Base-by-base conservation (phyloP, 2,888 invertebrate species). In the Eilema sororculum region DNA sequence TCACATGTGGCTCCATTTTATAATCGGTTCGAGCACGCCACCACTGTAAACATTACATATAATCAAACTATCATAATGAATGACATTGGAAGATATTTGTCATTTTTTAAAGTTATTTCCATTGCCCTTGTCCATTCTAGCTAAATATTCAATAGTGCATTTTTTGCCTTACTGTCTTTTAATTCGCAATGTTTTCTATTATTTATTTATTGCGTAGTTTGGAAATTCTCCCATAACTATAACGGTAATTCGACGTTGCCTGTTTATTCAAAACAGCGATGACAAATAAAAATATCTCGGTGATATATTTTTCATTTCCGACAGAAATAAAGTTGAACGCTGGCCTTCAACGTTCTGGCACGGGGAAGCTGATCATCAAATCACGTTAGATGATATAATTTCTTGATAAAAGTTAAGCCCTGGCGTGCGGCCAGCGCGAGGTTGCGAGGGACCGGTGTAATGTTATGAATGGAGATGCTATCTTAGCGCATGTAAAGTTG, bases 381-480 rank as follows among this genome's bases (percentile, higher is more conserved):
- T 33, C 28, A 10, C 30, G 37, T 62, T 46, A 63, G 57, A 24
- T 58, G n/a, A 28, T 41, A 46, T 64, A 41, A 68, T 57, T 57
- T 41, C 41, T 41, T 63, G n/a, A 41, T 57, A 62, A 62, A 68
- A 62, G 56, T 57, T 37, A 25, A 56, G 33, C 13, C 28, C 28
- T 68, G 68, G 68, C 68, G 12, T 13, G n/a, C 0, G 41, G 63
- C 68, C 68, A 68, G 58, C 28, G n/a, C 5, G n/a, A 60, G 65
- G 71, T 67, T 67, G 61, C 68, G 59, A 70, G 68, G 22, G 64
- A 66, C 65, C n/a, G 61, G 67, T 67, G 64, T 65, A 71, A 74
- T 67, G 76, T 79, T 65, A 60, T 79, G 71, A 74, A 76, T 70
- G 57, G 65, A 70, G 57, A 69, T 72, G 57, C 25, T 64, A 73